Percentiles rank a stretch among this genome's conserved stretches.
These are phyloP conservation scores for Eptesicus fuscus DNA, from an alignment of 2,113 vertebrate species.

Conservation along the genomic window DNA sequence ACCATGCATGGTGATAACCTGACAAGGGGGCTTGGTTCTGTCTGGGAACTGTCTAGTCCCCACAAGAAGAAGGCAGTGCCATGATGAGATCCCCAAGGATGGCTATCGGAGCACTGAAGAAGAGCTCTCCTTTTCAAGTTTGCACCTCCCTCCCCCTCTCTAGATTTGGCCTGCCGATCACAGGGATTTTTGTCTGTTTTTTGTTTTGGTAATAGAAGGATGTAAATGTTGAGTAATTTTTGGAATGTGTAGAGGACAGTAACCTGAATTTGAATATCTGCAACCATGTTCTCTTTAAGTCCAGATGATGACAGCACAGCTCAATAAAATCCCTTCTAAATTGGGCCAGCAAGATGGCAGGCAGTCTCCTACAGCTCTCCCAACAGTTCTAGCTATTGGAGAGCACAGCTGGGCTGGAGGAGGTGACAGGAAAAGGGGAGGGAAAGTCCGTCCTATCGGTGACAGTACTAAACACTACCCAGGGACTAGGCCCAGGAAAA, in stretches of 20 bases:
- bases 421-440: neutral
- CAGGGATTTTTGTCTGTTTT: neutral
- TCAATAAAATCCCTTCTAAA: constrained; percentile 38
- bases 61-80: neutral
- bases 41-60: neutral
- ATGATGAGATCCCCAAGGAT: neutral
- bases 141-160: neutral
- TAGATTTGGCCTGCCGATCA: neutral
- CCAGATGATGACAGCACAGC: neutral
- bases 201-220: neutral
- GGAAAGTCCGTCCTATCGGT: neutral
- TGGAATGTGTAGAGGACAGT: neutral
- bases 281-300: neutral
- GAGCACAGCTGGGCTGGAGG: neutral
- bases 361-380: neutral
- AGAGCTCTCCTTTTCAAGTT: neutral
- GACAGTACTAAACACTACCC: neutral
- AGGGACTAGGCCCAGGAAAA: neutral
- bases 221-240: neutral
- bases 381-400: neutral
- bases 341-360: neutral
- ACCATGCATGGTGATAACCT: neutral
- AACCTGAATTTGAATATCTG: neutral
- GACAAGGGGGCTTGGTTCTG: neutral
- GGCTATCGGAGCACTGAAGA: neutral